A percentile compares a stretch with the other conserved stretches of the same genome.
These are phyloP conservation scores for Trichoplusia ni DNA, from an alignment of 1,140 invertebrate species.

Conservation along the genomic window DNA sequence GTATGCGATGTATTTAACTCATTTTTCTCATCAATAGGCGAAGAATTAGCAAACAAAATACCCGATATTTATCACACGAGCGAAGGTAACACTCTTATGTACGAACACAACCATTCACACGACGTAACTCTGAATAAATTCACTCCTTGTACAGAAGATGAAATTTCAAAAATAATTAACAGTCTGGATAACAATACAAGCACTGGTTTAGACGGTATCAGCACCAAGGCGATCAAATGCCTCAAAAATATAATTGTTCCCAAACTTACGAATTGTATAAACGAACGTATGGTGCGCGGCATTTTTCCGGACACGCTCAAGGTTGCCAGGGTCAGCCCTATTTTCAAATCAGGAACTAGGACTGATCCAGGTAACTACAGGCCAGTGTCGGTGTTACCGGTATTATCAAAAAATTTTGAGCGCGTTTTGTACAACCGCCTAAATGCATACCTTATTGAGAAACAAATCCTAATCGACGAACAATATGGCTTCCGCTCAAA, in stretches of 20 bases:
- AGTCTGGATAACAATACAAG: constrained; percentile 1
- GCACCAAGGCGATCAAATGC: constrained; percentile 17
- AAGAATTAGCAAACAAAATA: constrained; percentile 14
- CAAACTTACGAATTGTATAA: background rate
- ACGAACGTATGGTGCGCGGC: background rate
- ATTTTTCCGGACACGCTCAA: constrained; percentile 1
- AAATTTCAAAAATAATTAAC: constrained; percentile 17
- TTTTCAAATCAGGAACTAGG: background rate
- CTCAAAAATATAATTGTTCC: background rate
- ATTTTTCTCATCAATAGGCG: constrained; percentile 29
- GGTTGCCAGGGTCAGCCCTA: constrained; percentile 2
- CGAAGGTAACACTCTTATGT: constrained; percentile 3
- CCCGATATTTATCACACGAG: background rate
- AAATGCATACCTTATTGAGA: background rate
- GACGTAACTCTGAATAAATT: background rate
- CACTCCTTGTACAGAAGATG: background rate
- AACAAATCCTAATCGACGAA: background rate
- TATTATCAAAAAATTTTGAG: constrained; percentile 1
- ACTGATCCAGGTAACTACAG: too few relatives aligned
- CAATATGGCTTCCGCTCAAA: constrained; percentile 7
- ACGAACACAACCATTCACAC: constrained; percentile 3
- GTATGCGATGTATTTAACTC: constrained; percentile 41
- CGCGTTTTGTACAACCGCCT: constrained; percentile 7
- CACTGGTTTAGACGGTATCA: constrained; percentile 11
- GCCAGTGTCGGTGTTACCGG: constrained; percentile 3